Evolutionary conservation across 2,888 invertebrate genomes (phyloP).

Genomic region (Argynnis bischoffii): DNA sequence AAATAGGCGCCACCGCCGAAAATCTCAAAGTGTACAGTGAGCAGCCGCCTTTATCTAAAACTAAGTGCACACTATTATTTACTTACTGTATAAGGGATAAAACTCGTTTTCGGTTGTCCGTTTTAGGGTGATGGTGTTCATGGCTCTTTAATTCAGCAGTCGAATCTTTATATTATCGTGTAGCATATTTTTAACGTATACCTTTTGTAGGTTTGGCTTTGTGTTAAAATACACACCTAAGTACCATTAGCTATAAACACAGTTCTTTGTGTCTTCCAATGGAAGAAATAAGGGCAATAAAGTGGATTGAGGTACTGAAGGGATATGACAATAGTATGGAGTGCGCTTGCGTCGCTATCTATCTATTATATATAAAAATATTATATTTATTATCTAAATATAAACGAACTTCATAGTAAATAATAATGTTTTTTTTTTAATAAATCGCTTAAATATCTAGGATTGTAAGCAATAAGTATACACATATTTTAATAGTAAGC

Average conservation of each 20-base stretch:
- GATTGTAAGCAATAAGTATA: no score
- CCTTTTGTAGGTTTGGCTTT: conserved; percentile 69
- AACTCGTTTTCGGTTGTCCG: conserved; percentile 28
- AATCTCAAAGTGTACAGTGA: conserved; percentile 48
- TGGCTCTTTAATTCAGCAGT: conserved; percentile 48
- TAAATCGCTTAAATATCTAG: no score
- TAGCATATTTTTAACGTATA: conserved; percentile 72
- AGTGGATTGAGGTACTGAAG: conserved; percentile 64
- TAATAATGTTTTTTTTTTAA: no score
- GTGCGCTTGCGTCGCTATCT: conserved; percentile 41
- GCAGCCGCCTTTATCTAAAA: conserved; percentile 30
- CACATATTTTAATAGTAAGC: no score
- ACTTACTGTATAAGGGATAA: conserved; percentile 18
- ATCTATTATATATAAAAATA: not conserved
- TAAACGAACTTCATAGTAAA: not conserved
- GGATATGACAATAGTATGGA: conserved; percentile 58
- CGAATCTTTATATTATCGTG: conserved; percentile 69
- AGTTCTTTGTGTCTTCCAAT: conserved; percentile 76
- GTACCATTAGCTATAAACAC: conserved; percentile 81
- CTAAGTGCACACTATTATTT: conserved; percentile 24
- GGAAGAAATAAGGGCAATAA: conserved; percentile 77
- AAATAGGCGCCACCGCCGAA: conserved; percentile 78
- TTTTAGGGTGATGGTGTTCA: conserved; percentile 23
- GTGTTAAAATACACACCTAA: conserved; percentile 83
- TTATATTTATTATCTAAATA: not conserved